Percentiles rank a stretch among this genome's conserved stretches.
Evolutionary conservation across 2,888 invertebrate genomes (phyloP).

Genomic region (Epirrita christyi): DNA sequence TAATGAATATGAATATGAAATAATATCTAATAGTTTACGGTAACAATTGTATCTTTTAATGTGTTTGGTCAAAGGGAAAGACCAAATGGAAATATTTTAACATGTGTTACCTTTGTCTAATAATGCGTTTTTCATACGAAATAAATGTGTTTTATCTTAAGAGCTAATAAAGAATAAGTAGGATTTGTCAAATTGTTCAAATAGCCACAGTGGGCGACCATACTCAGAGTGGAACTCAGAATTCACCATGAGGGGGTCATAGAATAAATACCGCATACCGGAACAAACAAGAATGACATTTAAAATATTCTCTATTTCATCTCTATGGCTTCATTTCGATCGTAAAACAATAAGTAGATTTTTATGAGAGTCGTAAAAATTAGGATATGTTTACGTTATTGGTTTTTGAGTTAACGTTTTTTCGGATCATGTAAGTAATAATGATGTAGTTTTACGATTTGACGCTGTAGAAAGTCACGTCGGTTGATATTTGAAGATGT

Average conservation of each 20-base stretch:
- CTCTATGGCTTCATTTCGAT: conserved; percentile 40
- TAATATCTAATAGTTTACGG: background rate
- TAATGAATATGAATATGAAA: no score
- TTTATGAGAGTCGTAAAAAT: conserved; percentile 41
- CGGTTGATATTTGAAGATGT: conserved; percentile 2
- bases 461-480: background rate
- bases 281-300: conserved; percentile 26
- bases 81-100: background rate
- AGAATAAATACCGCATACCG: conserved; percentile 3
- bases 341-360: conserved; percentile 43
- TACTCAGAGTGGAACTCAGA: background rate
- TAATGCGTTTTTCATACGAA: conserved; percentile 22
- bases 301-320: conserved; percentile 27
- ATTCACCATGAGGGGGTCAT: background rate
- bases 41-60: background rate
- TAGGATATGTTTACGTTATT: conserved; percentile 40
- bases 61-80: background rate
- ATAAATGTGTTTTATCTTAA: conserved; percentile 33
- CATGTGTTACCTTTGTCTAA: conserved; percentile 11
- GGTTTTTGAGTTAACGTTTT: conserved; percentile 35
- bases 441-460: conserved; percentile 33
- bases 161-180: conserved; percentile 31
- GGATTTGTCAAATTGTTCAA: conserved; percentile 28
- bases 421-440: conserved; percentile 27
- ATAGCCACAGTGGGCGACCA: conserved; percentile 26